Evolutionary conservation across 2,888 invertebrate genomes (phyloP), one percentile per base, ranked within the genome.

Genomic region (Rhaphigaster nebulosa): DNA sequence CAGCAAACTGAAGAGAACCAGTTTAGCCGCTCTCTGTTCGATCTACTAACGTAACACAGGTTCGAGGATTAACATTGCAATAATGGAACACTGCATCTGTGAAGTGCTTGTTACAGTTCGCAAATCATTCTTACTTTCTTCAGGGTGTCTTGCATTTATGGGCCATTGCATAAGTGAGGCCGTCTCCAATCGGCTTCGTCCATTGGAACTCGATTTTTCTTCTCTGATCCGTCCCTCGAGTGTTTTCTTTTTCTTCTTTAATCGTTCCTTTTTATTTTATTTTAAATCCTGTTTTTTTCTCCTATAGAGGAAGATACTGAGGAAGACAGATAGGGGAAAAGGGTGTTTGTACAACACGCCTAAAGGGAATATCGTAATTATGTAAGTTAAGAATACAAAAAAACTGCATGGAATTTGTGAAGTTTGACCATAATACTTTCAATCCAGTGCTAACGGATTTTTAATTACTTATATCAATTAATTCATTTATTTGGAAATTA

Each of bases 171-270:
- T 76, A 76, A 76, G 3, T 65, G 65, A 29, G 70, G 0, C 34
- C 70, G 70, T 76, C 38, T 76, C 70, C 70, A 76, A 76, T 76
- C 70, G 70, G 70, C 34, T 76, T 65, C 65, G 12, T 76, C 70
- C 13, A 76, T 38, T 23, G 34, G 34, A 76, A 38, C 65, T 38
- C 12, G 29, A 65, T n/a, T 76, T 76, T 76, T 76, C 38, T 29
- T 20, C 34, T 34, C 20, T 70, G 20, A 70, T 38, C 70, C 18
- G 34, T 38, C 38, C 34, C 26, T 65, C n/a, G n/a, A n/a, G n/a
- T n/a, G n/a, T n/a, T n/a, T n/a, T n/a, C n/a, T n/a, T n/a, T n/a
- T n/a, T n/a, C n/a, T n/a, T n/a, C n/a, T n/a, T n/a, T n/a, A n/a
- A n/a, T n/a, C 18, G 34, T 38, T 70, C 34, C 26, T 65, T 76